Conservation (phyloP, 1,140 invertebrate genomes). For the Brachionus calyciflorus region DNA sequence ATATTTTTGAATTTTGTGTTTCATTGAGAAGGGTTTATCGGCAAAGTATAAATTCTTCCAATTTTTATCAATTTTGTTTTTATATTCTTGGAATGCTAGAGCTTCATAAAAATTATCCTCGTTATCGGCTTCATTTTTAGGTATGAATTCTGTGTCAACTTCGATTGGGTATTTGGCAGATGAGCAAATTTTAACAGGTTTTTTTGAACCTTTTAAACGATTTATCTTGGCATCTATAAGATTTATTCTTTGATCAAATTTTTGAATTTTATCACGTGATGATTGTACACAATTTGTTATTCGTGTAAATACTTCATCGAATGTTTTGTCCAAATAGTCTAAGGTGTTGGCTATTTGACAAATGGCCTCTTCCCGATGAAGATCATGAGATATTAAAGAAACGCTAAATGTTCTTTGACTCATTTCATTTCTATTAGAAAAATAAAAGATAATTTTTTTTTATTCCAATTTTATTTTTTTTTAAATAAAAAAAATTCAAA, state of each 20-base stretch:
- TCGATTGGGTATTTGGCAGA: constrained; percentile 25
- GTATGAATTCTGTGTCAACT: not conserved
- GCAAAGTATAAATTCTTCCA: constrained; percentile 40
- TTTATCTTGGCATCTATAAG: constrained; percentile 35
- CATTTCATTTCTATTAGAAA: constrained; percentile 38
- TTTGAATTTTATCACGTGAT: constrained; percentile 21
- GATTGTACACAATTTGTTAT: not conserved
- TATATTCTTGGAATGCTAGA: constrained; percentile 5
- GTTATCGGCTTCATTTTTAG: constrained; percentile 2
- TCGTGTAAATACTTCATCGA: constrained; percentile 13
- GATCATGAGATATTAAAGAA: constrained; percentile 39
- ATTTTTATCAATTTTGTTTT: not conserved
- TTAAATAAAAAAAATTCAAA: not conserved
- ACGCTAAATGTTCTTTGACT: constrained; percentile 26
- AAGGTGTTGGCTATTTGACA: constrained; percentile 38
- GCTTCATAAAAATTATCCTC: constrained; percentile 39
- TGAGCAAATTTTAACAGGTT: constrained; percentile 35
- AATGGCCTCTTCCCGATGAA: constrained; percentile 21
- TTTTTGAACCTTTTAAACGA: constrained; percentile 35
- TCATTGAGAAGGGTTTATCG: not conserved
- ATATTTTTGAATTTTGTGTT: constrained; percentile 44
- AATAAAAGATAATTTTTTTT: not conserved
- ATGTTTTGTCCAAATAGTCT: constrained; percentile 35
- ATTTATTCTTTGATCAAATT: constrained; percentile 23
- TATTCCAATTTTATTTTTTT: too few species aligned